Percentiles rank a stretch among this genome's conserved stretches.
Evolutionary conservation across 2,888 invertebrate species (phyloP).

Genomic region (Ormia ochracea): DNA sequence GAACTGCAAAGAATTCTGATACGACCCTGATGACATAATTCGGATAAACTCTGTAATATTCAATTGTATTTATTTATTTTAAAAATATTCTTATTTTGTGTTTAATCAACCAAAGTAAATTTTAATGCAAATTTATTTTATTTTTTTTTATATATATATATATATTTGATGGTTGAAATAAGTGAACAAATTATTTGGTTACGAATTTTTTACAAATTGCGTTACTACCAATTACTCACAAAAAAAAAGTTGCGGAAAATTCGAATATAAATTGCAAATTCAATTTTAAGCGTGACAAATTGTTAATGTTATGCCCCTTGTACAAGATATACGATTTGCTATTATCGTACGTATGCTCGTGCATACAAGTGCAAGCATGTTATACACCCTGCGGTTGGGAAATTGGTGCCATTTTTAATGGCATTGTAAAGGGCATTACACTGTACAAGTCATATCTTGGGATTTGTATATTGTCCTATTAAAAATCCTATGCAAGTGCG

Average conservation of each 20-base stretch:
- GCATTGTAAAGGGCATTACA: too few relatives aligned
- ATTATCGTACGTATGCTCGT: background rate
- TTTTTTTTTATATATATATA: too few relatives aligned
- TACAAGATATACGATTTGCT: background rate
- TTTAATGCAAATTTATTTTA: background rate
- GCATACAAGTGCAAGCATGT: background rate
- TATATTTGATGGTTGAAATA: conserved; percentile 18
- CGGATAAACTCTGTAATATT: too few relatives aligned
- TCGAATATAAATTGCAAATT: conserved; percentile 63
- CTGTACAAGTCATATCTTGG: too few relatives aligned
- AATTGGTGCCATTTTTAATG: too few relatives aligned
- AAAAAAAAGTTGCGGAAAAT: background rate
- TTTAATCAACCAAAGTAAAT: background rate
- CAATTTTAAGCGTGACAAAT: conserved; percentile 75
- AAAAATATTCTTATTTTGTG: background rate
- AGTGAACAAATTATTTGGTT: conserved; percentile 14
- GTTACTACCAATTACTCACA: background rate
- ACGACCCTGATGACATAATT: too few relatives aligned
- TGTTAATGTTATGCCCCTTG: conserved; percentile 64
- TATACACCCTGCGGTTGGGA: too few relatives aligned
- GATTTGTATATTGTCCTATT: too few relatives aligned
- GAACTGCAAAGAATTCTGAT: too few relatives aligned
- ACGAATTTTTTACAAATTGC: conserved; percentile 9
- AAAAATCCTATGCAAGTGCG: too few relatives aligned
- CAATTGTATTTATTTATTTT: too few relatives aligned